A percentile compares a stretch with the other conserved stretches of the same genome.
Evolutionary conservation across 1,140 invertebrate genomes (phyloP).

Genomic region (Ectropis grisescens): DNA sequence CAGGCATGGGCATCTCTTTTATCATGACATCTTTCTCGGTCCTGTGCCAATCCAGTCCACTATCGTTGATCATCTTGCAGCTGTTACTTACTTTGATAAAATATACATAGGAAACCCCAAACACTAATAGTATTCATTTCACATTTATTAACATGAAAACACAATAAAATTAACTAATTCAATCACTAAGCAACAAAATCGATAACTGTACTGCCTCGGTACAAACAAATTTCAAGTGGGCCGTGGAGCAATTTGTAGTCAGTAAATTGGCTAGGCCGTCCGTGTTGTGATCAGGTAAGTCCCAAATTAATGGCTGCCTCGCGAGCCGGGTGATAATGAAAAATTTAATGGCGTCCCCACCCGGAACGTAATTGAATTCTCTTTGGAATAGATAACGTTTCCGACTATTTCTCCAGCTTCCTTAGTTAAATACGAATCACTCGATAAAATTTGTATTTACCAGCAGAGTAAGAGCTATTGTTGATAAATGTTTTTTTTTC

Average conservation of each 20-base stretch:
- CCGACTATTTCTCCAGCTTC: no score
- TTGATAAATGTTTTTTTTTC: no score
- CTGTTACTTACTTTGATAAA: constrained; percentile 58
- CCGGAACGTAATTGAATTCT: constrained; percentile 37
- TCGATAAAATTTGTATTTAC: no score
- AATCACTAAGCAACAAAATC: no score
- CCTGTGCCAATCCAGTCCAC: no score
- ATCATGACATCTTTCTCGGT: no score
- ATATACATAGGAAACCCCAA: constrained; percentile 37
- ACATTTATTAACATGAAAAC: background rate
- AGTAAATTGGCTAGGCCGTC: constrained; percentile 15
- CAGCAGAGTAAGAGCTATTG: no score
- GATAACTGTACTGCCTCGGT: constrained; percentile 15
- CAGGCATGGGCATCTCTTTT: no score
- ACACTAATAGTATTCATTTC: constrained; percentile 27
- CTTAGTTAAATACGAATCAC: constrained; percentile 16
- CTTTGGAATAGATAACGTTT: constrained; percentile 8
- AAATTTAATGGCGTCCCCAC: constrained; percentile 33
- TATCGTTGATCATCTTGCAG: no score
- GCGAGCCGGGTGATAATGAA: constrained; percentile 37
- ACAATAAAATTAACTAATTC: no score
- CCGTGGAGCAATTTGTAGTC: constrained; percentile 26
- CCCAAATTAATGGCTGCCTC: constrained; percentile 40
- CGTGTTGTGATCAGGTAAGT: constrained; percentile 34
- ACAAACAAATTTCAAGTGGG: constrained; percentile 41